These are phyloP conservation scores for Lagocephalus sceleratus DNA, from an alignment of 2,797 vertebrate genomes.

Conservation along the genomic window DNA sequence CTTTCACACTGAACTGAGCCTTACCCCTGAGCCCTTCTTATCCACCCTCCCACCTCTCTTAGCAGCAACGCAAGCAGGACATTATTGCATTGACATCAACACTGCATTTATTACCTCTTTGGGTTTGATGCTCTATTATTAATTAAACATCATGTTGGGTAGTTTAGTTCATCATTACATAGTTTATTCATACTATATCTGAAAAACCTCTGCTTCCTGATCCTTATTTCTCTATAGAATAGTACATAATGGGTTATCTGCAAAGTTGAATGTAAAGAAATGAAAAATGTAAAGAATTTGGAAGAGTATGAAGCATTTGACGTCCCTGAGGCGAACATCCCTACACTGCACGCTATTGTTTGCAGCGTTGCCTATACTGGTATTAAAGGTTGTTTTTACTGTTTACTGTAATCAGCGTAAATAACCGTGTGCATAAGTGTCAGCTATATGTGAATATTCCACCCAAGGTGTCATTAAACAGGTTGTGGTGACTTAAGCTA, in stretches of 20 bases:
- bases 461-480: constrained; percentile 54
- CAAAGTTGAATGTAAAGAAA: no score
- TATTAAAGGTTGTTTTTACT: constrained; percentile 45
- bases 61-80: constrained; percentile 62
- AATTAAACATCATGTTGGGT: no score
- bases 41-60: constrained; percentile 50
- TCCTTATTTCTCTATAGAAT: background rate
- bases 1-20: constrained; percentile 49
- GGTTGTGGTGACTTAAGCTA: constrained; percentile 42
- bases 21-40: constrained; percentile 21
- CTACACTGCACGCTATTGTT: constrained; percentile 23
- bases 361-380: constrained; percentile 25
- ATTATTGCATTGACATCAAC: constrained; percentile 40
- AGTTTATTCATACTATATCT: no score
- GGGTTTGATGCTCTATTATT: background rate
- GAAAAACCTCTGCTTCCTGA: no score
- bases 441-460: constrained; percentile 57
- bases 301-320: background rate
- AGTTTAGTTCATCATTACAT: no score
- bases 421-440: constrained; percentile 23
- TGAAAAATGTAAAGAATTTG: background rate
- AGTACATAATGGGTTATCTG: no score
- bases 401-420: constrained; percentile 59
- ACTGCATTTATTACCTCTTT: constrained; percentile 39
- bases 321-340: background rate